phyloP scores from a whole-genome alignment of 1,140 invertebrate species.

The Trichomalopsis sarcophagae region DNA sequence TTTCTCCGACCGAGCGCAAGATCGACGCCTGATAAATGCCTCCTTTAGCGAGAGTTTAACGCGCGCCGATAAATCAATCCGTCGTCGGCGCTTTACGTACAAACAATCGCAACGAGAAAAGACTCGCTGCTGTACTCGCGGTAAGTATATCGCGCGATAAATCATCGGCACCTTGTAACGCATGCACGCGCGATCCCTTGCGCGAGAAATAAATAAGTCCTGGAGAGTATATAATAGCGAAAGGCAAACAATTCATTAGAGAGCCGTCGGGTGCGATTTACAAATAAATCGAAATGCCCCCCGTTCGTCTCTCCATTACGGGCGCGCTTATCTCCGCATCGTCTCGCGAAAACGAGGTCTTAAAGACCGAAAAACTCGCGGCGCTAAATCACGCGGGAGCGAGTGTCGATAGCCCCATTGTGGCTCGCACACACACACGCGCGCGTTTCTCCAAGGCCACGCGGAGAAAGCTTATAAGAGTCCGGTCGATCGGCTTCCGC shows the following conservation, averaged over 20 bases:
- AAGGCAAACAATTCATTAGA: constrained; percentile 21
- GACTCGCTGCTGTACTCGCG: no score
- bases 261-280: neutral
- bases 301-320: constrained; percentile 2
- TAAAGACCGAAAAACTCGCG: neutral
- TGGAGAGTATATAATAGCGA: neutral
- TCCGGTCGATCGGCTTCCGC: neutral
- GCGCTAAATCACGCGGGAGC: neutral
- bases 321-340: neutral
- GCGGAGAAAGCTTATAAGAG: constrained; percentile 6
- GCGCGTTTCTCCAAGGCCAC: neutral
- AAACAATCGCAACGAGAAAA: constrained; percentile 9
- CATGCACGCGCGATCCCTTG: neutral
- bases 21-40: constrained; percentile 19
- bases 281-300: neutral
- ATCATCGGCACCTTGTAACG: constrained; percentile 20
- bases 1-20: neutral
- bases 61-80: constrained; percentile 43
- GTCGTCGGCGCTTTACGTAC: neutral
- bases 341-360: no score
- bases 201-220: constrained; percentile 14
- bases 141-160: neutral
- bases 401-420: no score
- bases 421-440: no score
- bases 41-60: constrained; percentile 23